phyloP scores from a whole-genome alignment of 2,113 vertebrate species.

The Macroglossus sobrinus region DNA sequence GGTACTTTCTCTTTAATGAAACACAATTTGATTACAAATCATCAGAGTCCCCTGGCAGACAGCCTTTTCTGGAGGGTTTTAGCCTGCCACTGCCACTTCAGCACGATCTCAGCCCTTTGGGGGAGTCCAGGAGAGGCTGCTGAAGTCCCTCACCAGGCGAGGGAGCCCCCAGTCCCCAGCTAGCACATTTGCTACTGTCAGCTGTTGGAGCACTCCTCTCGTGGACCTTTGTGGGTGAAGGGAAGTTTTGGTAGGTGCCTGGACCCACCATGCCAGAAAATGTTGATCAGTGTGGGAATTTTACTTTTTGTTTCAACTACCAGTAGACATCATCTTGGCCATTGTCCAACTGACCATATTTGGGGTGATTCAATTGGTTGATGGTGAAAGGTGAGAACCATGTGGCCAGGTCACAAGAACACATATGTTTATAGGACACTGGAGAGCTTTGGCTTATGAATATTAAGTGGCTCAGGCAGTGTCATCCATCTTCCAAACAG shows the following conservation, averaged over 20 bases:
- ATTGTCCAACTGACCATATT: not conserved
- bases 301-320: not conserved
- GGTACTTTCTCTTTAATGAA: slow-evolving; percentile 67
- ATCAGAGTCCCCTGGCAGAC: not conserved
- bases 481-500: not conserved
- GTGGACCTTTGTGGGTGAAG: not conserved
- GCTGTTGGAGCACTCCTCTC: not conserved
- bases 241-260: not conserved
- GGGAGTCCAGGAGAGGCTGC: not conserved
- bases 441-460: not conserved
- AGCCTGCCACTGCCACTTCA: not conserved
- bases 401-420: not conserved
- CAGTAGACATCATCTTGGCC: not conserved
- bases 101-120: not conserved
- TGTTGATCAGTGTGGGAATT: not conserved
- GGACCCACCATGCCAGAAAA: not conserved
- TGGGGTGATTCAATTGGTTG: not conserved
- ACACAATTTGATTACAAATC: slow-evolving; percentile 71
- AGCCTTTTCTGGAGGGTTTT: slow-evolving; percentile 46
- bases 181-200: not conserved
- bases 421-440: not conserved
- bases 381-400: not conserved
- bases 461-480: not conserved
- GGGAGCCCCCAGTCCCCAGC: not conserved
- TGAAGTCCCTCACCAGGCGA: not conserved